Evolutionary conservation across 2,888 invertebrate species (phyloP), one percentile per base, ranked within the genome.

Genomic region (Desoria tigrina): DNA sequence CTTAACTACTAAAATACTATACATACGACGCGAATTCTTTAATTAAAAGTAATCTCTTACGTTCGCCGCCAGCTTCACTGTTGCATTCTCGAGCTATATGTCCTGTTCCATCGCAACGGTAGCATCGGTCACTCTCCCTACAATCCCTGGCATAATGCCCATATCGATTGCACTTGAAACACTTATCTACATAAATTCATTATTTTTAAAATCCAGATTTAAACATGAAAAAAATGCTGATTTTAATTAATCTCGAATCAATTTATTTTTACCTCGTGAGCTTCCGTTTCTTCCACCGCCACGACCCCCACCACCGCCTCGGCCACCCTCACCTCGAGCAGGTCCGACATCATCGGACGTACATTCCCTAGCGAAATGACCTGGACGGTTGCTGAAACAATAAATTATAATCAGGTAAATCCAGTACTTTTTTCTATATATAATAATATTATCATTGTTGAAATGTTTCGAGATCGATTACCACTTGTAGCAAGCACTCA

Each of bases 321-420:
- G 79, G 59, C 83, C 81, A 79, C 84, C 83, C 77, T 84, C 59
- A 21, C 82, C 80, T 53, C 45, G 45, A 16, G 9, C 62, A 32
- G 77, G 57, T 3, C 76, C 73, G 21, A 77, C 71, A 24, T 77
- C 75, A 42, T 78, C 76, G 26, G 77, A 67, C 21, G 90, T 88
- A 82, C 96, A 95, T 82, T 95, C 95, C 77, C 94, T 87, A 79
- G 94, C 94, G 82, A 93, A 91, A 82, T 95, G 95, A 77, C 95
- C 95, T 79, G 90, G 88, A 81, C 91, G 88, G 84, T 90, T 92
- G 83, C 93, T 42, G 14, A 3, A 37, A 56, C 27, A 7, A 27
- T 16, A 39, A 39, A 9, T 11, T 16, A 39, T 39, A n/a, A n/a
- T n/a, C n/a, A n/a, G n/a, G n/a, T n/a, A n/a, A n/a, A n/a, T n/a